Percentiles rank a stretch among this genome's conserved stretches.
These are phyloP conservation scores for Venustoraphidia nigricollis DNA, from an alignment of 2,888 invertebrate genomes.

Conservation along the genomic window DNA sequence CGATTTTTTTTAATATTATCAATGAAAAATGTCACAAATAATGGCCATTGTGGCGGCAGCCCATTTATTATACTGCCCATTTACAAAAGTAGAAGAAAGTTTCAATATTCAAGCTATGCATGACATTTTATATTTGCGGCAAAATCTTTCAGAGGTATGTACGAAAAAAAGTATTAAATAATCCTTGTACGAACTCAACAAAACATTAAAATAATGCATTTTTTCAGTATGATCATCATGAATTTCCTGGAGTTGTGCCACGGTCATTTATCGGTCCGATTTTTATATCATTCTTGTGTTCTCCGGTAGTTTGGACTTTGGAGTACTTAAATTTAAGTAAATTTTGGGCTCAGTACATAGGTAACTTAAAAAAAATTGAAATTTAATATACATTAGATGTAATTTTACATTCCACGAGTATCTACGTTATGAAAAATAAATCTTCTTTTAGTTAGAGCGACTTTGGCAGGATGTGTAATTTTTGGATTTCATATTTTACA, in stretches of 20 bases:
- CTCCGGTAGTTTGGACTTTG: slow-evolving; percentile 56
- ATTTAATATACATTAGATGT: slow-evolving; percentile 1
- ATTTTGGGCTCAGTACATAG: slow-evolving; percentile 78
- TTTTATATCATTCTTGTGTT: slow-evolving; percentile 57
- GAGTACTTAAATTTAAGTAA: slow-evolving; percentile 58
- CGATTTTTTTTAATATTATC: slow-evolving; percentile 2
- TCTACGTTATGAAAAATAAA: slow-evolving; percentile 3
- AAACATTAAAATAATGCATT: slow-evolving; percentile 8
- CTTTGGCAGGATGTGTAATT: slow-evolving; percentile 62
- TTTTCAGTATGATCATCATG: slow-evolving; percentile 90
- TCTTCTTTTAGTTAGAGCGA: slow-evolving; percentile 58
- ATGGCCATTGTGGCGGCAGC: slow-evolving; percentile 58
- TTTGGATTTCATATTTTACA: slow-evolving; percentile 57
- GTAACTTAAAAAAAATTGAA: slow-evolving; percentile 32
- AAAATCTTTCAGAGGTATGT: slow-evolving; percentile 68
- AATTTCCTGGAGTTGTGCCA: slow-evolving; percentile 96
- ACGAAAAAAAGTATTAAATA: background rate
- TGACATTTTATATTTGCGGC: slow-evolving; percentile 81
- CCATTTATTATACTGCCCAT: slow-evolving; percentile 79
- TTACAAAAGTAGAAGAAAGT: slow-evolving; percentile 98
- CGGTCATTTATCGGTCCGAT: slow-evolving; percentile 90
- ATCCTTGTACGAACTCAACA: background rate
- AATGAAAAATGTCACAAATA: slow-evolving; percentile 49
- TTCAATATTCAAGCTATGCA: slow-evolving; percentile 98
- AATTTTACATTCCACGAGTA: background rate